Conservation (phyloP, 2,888 invertebrate genomes). For the Antheraea yamamai region DNA sequence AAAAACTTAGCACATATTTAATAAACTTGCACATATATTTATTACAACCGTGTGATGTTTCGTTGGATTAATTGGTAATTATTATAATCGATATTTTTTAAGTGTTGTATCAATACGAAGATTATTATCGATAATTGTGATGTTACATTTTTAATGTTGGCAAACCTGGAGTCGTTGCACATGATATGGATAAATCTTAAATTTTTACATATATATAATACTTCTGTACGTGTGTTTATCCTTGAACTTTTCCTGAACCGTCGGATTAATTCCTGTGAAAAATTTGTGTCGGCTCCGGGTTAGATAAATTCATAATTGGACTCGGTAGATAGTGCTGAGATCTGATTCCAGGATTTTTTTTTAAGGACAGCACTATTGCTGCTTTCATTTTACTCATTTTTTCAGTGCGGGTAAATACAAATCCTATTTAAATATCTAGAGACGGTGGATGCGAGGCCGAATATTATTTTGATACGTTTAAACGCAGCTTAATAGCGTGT, state of each 20-base stretch:
- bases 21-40: constrained; percentile 9
- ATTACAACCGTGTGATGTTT: constrained; percentile 36
- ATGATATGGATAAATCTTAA: neutral
- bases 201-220: too few relatives aligned
- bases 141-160: neutral
- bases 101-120: neutral
- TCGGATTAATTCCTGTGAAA: too few relatives aligned
- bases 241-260: too few relatives aligned
- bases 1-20: neutral
- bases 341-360: too few relatives aligned
- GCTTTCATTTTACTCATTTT: too few relatives aligned
- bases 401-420: neutral
- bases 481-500: neutral
- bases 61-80: neutral
- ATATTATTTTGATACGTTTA: neutral
- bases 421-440: constrained; percentile 3
- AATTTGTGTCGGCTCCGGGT: too few relatives aligned
- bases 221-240: too few relatives aligned
- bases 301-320: too few relatives aligned
- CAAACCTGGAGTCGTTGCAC: neutral
- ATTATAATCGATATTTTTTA: neutral
- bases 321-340: too few relatives aligned
- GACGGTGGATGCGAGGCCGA: neutral
- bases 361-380: too few relatives aligned
- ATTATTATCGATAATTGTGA: constrained; percentile 1